Base-by-base conservation (phyloP, 2,888 invertebrate species). In the Heteromurus nitidus region DNA sequence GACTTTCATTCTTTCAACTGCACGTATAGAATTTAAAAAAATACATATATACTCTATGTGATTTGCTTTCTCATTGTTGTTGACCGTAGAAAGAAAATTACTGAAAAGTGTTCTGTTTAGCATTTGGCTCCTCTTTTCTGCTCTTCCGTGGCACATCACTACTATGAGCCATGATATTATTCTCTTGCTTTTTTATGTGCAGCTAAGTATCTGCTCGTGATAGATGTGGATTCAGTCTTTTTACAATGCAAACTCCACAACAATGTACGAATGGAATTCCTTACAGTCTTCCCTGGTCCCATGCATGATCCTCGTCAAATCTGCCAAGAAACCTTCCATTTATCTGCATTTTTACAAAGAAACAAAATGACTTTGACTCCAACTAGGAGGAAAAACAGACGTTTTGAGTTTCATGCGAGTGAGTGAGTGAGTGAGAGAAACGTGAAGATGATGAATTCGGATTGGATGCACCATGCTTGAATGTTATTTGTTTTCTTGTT, bases 401-500 rank as follows among this genome's bases (percentile, higher is more conserved):
- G 36, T 36, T 36, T 36, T n/a, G n/a, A n/a, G n/a, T 36, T 36
- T 36, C 13, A 36, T 36, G 36, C 36, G 36, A 13, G 13, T 36
- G 36, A 9, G 13, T 36, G 13, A 36, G 44, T 60, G 24, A 42
- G 69, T 26, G 42, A 36, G 22, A 44, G n/a, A n/a, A 42, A 30
- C 11, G 65, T 31, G 22, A 50, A 24, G 67, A n/a, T n/a, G 58
- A 58, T 31, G 20, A n/a, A 36, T 58, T 18, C 20, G 31, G n/a
- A 64, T 64, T 26, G 36, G 53, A 53, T 73, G 60, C 58, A 55
- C n/a, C 47, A 16, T 16, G 26, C 2, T 0, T 58, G 67, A 58
- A 44, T 67, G 18, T 16, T 67, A 70, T 62, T 64, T 77, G 50
- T 77, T 62, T 69, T 60, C 55, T 64, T 36, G 20, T 62, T 77